phyloP scores from a whole-genome alignment of 2,797 vertebrate species.

The Pangasius mekongensis region DNA sequence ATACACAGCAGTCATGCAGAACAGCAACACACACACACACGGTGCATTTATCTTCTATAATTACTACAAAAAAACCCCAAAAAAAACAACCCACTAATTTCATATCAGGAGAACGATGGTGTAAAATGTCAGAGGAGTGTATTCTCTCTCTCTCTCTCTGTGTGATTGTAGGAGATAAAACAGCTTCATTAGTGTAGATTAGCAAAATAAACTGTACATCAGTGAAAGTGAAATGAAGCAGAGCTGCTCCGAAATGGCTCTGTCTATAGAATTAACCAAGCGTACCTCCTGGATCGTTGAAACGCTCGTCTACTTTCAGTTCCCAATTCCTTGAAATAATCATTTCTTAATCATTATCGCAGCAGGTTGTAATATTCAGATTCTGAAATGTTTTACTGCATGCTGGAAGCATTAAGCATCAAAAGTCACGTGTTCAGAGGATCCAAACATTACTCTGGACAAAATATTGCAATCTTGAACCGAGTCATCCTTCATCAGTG shows the following conservation, averaged over 20 bases:
- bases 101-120: neutral
- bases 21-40: neutral
- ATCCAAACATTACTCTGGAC: neutral
- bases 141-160: neutral
- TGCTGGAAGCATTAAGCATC: too few relatives aligned
- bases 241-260: neutral
- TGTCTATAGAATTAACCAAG: neutral
- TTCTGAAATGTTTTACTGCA: neutral
- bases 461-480: neutral
- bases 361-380: neutral
- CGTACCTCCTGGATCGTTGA: neutral
- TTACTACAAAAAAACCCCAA: neutral
- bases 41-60: neutral
- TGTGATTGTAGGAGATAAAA: neutral
- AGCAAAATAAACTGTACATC: neutral
- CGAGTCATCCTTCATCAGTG: too few relatives aligned
- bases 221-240: conserved; percentile 1
- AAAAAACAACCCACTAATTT: neutral
- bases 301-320: neutral
- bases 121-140: neutral
- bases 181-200: conserved; percentile 1
- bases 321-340: neutral
- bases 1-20: neutral
- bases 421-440: too few relatives aligned
- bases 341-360: neutral